Evolutionary conservation across 2,797 vertebrate genomes (phyloP), one percentile per base, ranked within the genome.

Genomic region (Gastrophryne carolinensis): DNA sequence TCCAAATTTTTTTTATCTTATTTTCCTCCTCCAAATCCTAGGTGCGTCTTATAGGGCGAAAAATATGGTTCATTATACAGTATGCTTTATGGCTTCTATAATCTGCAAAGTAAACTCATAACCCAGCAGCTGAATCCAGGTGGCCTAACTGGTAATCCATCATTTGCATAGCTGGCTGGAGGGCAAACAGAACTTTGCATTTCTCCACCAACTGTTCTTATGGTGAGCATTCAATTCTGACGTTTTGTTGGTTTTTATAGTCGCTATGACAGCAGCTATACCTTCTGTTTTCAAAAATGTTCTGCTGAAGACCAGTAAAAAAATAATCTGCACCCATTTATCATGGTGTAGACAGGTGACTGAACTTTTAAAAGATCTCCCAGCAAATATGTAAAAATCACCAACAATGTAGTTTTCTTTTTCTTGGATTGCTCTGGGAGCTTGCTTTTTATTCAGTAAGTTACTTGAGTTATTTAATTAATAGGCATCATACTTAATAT

Each of bases 51-150:
- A n/a, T n/a, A n/a, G n/a, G n/a, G n/a, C n/a, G n/a, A n/a, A n/a
- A n/a, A n/a, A n/a, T n/a, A n/a, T n/a, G n/a, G n/a, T n/a, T n/a
- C n/a, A n/a, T n/a, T n/a, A n/a, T 47, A 17, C 41, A 47, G 5
- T 47, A 10, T 19, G 41, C 8, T 21, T 47, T 19, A 47, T 47
- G 17, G 7, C 44, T 21, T 47, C 8, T 19, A 1, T 47, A 9
- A 47, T 47, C 4, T 47, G 21, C n/a, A 79, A 49, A 29, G 53
- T 79, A 47, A 77, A 72, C 60, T 47, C 29, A 35, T 23, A 21
- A 10, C 13, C 62, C 71, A 69, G 57, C 58, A 37, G 34, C 19
- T 56, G 53, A 5, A 17, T 72, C 72, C 44, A 54, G 53, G 26
- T 3, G 0, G 62, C 44, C 17, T 9, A 19, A 47, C 44, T 8